These are phyloP conservation scores for Chlorodrepanis virens DNA, from an alignment of 2,113 vertebrate species.

Conservation along the genomic window DNA sequence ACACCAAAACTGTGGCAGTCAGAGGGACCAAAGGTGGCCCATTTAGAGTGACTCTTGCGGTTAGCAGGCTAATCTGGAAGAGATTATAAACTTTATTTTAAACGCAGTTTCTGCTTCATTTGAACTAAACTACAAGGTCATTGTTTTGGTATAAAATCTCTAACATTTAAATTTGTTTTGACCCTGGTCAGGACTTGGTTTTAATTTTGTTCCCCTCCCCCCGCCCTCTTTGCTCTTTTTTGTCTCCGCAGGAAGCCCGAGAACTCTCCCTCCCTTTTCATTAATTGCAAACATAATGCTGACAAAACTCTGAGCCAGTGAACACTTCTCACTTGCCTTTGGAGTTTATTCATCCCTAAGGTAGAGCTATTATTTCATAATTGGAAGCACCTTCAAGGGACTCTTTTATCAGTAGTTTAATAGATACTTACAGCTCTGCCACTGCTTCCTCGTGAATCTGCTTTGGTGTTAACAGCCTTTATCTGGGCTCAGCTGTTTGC, in stretches of 20 bases:
- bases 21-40: neutral
- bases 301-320: neutral
- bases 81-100: neutral
- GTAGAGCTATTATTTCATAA: constrained; percentile 12
- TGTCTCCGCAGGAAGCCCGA: neutral
- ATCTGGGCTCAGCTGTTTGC: constrained; percentile 30
- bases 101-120: constrained; percentile 18
- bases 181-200: neutral
- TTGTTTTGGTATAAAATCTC: neutral
- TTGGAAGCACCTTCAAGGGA: constrained; percentile 32
- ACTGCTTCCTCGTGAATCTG: neutral
- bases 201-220: neutral
- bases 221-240: neutral
- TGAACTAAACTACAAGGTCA: neutral
- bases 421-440: neutral
- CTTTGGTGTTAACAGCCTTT: neutral
- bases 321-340: constrained; percentile 15
- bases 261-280: neutral
- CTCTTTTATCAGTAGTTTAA: neutral
- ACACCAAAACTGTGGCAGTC: neutral
- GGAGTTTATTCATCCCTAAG: constrained; percentile 41
- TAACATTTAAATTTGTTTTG: constrained; percentile 13
- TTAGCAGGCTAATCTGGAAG: neutral
- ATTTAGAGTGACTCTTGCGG: neutral
- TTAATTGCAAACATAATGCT: neutral